A percentile compares a stretch with the other conserved stretches of the same genome.
These are phyloP conservation scores for Fissipunctia ypsillon DNA, from an alignment of 2,888 invertebrate species.

Conservation along the genomic window DNA sequence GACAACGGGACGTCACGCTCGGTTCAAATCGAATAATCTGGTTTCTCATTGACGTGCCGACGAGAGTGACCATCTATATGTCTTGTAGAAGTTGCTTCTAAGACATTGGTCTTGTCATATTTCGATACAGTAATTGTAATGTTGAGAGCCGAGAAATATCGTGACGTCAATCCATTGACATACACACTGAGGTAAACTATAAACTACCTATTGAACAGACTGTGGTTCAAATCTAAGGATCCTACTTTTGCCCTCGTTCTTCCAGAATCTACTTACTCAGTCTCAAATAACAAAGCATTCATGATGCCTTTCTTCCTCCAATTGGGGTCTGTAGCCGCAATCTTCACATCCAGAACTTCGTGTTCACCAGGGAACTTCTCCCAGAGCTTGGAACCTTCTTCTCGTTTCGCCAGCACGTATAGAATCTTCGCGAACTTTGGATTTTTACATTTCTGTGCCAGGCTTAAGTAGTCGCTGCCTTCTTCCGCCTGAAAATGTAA, in stretches of 20 bases:
- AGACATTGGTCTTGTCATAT: not conserved
- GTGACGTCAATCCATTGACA: not conserved
- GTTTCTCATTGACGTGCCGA: too few species aligned
- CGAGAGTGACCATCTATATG: too few species aligned
- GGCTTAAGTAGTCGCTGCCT: conserved; percentile 81
- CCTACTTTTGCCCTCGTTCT: not conserved
- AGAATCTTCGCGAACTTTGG: conserved; percentile 92
- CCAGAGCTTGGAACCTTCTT: conserved; percentile 89
- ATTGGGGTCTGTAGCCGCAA: conserved; percentile 92
- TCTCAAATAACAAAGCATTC: conserved; percentile 90
- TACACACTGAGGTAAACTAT: not conserved
- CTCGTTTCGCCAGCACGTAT: conserved; percentile 90
- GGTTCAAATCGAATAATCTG: too few species aligned
- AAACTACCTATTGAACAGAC: not conserved
- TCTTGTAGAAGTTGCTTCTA: too few species aligned
- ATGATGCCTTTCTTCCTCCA: conserved; percentile 93
- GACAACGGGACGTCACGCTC: too few species aligned
- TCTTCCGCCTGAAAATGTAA: conserved; percentile 71
- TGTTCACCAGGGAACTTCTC: conserved; percentile 90
- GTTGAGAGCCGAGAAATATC: not conserved
- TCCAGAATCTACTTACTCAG: conserved; percentile 88
- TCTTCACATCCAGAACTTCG: conserved; percentile 91
- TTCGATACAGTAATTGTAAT: conserved; percentile 1
- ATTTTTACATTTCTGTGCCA: conserved; percentile 89
- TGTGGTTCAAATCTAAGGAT: not conserved